Percentiles rank a stretch among this genome's conserved stretches.
These are phyloP conservation scores for Drosophila setifemur DNA, from an alignment of 1,140 invertebrate genomes.

Conservation along the genomic window DNA sequence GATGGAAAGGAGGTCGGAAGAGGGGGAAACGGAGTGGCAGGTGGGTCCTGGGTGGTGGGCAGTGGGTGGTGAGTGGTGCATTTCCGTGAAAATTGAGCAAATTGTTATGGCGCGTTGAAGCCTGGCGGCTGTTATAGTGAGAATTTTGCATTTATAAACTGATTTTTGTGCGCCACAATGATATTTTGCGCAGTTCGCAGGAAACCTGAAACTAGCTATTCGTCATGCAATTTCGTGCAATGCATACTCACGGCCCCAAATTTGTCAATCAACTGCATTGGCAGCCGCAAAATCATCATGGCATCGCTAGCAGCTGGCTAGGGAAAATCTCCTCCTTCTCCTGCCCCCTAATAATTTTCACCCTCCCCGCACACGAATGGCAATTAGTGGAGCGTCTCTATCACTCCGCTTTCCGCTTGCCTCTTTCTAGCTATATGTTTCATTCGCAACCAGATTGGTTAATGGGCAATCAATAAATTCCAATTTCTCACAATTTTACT, in stretches of 20 bases:
- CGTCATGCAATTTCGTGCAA: slow-evolving; percentile 19
- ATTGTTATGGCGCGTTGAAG: slow-evolving; percentile 52
- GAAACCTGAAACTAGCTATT: slow-evolving; percentile 15
- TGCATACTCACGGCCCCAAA: slow-evolving; percentile 56
- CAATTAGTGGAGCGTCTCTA: slow-evolving; percentile 28
- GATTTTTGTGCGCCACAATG: slow-evolving; percentile 50
- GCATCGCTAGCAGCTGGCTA: slow-evolving; percentile 33
- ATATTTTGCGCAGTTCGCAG: neutral
- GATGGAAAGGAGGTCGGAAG: neutral
- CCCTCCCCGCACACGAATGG: slow-evolving; percentile 7
- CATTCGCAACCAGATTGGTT: slow-evolving; percentile 61
- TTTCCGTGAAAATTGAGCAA: slow-evolving; percentile 44
- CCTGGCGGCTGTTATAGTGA: slow-evolving; percentile 63
- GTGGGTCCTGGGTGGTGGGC: no score
- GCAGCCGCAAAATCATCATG: slow-evolving; percentile 3
- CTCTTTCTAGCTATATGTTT: neutral
- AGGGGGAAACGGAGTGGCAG: no score
- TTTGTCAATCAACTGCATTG: slow-evolving; percentile 56
- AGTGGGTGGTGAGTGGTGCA: neutral
- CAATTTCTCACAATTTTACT: slow-evolving; percentile 80
- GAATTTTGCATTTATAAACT: slow-evolving; percentile 80
- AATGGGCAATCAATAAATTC: slow-evolving; percentile 82
- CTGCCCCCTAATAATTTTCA: neutral
- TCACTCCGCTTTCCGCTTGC: slow-evolving; percentile 8
- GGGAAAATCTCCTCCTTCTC: no score